phyloP scores from a whole-genome alignment of 2,113 vertebrate genomes.

The Sapayoa aenigma region DNA sequence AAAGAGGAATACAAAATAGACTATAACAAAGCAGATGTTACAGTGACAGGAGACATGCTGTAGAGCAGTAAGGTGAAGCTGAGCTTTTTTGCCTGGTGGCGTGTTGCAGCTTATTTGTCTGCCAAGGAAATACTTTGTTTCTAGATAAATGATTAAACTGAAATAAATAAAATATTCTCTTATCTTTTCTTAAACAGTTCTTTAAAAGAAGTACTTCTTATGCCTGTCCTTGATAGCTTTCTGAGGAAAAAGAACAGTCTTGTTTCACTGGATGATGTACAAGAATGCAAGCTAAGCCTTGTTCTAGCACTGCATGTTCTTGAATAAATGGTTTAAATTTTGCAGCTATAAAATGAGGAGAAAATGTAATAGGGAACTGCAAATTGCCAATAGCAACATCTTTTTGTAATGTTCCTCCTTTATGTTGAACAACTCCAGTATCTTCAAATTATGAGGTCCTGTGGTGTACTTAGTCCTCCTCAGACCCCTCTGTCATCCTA shows the following conservation, averaged over 20 bases:
- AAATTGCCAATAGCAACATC: background rate
- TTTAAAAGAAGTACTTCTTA: conserved; percentile 26
- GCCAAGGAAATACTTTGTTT: conserved; percentile 54
- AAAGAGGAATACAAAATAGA: background rate
- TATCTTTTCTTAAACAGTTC: conserved; percentile 25
- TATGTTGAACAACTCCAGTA: background rate
- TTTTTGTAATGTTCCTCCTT: background rate
- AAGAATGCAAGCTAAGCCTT: background rate
- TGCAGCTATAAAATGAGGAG: background rate
- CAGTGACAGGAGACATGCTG: background rate
- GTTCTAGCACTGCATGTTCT: fast-evolving
- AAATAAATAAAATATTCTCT: conserved; percentile 46
- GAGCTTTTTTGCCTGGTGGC: conserved; percentile 47
- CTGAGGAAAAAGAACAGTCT: background rate
- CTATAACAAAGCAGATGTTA: conserved; percentile 1
- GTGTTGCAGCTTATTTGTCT: conserved; percentile 56
- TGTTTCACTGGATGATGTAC: background rate
- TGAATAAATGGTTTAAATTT: background rate
- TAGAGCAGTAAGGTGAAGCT: conserved; percentile 21
- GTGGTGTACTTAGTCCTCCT: background rate
- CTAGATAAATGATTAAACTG: conserved; percentile 61
- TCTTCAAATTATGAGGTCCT: background rate
- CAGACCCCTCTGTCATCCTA: too few relatives aligned
- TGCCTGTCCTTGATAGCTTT: conserved; percentile 8
- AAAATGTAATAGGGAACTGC: background rate